Base-by-base conservation (phyloP, 92 coral and sea anemone genomes). In the Zoanthus solanderi region DNA sequence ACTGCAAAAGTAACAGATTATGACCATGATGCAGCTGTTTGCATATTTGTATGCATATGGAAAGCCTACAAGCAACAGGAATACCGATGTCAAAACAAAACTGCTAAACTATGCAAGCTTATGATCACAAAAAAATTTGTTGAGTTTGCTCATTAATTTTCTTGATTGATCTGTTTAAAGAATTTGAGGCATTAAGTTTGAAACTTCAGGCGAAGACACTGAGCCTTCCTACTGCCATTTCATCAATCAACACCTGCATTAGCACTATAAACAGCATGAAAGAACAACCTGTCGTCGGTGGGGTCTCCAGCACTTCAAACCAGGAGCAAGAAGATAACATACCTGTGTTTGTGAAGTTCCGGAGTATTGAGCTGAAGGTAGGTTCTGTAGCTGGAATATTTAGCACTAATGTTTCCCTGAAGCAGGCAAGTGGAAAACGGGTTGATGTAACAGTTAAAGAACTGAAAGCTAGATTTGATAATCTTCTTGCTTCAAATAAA, bases 11-110 rank as follows among this genome's bases (percentile, higher is more conserved):
- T 23, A 23, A 23, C 23, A 23, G 23, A 78, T 18, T 16, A 30
- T 78, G 90, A 71, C 71, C 84, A 87, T n/a, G 78, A 77, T 78
- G 85, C 90, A 0, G 78, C 90, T 37, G 47, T 23, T 23, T 23
- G 23, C 23, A 23, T 23, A 23, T 54, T 12, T 78, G 46, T 28
- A 54, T 9, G 48, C 83, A 78, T 67, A 78, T 78, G 71, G 83
- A 78, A 15, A 87, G 83, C 76, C 78, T 17, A 28, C 82, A 83
- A 68, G 68, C 31, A 48, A 18, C 17, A 82, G 31, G 46, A 67
- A 82, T 65, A 28, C 86, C 5, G 76, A 82, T 31, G 29, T 42
- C 72, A 52, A 67, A 66, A 79, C 6, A 78, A 85, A 37, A 75
- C 80, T 17, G 60, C 32, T 3, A 87, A 87, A 53, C 30, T 72